phyloP scores from a whole-genome alignment of 1,140 invertebrate species.

The Cotesia typhae region DNA sequence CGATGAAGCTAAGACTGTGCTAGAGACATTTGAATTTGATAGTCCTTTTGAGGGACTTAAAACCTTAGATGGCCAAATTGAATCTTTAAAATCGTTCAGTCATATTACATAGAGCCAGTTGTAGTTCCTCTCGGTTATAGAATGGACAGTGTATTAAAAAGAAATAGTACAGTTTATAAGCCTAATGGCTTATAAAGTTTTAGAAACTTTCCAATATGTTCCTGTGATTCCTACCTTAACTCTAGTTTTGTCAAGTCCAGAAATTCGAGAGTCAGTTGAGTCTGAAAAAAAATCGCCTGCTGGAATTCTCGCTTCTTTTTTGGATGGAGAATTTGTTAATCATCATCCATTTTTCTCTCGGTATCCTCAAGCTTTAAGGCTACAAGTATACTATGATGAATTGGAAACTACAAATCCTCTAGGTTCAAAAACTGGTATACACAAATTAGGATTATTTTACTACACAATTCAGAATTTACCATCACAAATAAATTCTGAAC shows the following conservation, averaged over 20 bases:
- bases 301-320: not conserved
- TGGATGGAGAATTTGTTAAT: not conserved
- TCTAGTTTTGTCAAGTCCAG: not conserved
- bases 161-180: not conserved
- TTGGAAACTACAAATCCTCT: too few species aligned
- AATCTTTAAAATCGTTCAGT: conserved; percentile 34
- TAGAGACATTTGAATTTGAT: conserved; percentile 4
- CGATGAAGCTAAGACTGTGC: not conserved
- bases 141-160: not conserved
- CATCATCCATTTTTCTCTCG: not conserved
- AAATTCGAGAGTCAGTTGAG: not conserved
- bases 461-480: conserved; percentile 35
- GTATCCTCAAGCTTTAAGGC: too few species aligned
- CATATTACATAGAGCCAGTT: conserved; percentile 32
- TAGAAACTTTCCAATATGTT: conserved; percentile 2
- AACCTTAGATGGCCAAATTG: conserved; percentile 4
- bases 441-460: conserved; percentile 34
- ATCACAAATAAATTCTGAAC: conserved; percentile 27
- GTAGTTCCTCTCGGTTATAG: too few species aligned
- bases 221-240: not conserved
- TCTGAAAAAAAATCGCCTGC: not conserved
- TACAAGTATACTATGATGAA: too few species aligned
- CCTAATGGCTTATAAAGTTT: not conserved
- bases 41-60: conserved; percentile 15
- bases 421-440: conserved; percentile 29